These are phyloP conservation scores for Pachydiplax longipennis DNA, from an alignment of 2,888 invertebrate species.

Conservation along the genomic window DNA sequence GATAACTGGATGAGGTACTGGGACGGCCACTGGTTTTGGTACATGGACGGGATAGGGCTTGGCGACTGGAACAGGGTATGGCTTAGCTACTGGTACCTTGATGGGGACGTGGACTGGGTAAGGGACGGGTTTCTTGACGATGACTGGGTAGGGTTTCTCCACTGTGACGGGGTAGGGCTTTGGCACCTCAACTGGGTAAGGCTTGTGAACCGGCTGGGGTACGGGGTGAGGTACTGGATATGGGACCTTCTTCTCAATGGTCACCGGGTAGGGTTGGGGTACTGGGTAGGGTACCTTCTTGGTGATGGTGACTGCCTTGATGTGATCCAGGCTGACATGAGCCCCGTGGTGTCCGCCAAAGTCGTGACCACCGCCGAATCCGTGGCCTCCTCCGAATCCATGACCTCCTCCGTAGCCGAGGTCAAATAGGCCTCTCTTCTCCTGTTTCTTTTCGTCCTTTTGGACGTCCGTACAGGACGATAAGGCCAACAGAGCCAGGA, in stretches of 20 bases:
- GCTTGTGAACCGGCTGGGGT: conserved; percentile 72
- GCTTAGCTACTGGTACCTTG: conserved; percentile 74
- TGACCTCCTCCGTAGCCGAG: conserved; percentile 23
- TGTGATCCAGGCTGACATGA: neutral
- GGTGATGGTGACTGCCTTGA: conserved; percentile 44
- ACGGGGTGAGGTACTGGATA: conserved; percentile 60
- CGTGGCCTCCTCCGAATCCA: neutral
- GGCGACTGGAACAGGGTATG: conserved; percentile 71
- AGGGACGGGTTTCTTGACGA: conserved; percentile 62
- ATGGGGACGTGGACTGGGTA: conserved; percentile 70
- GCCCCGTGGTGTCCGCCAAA: neutral
- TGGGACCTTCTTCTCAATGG: conserved; percentile 46
- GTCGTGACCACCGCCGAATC: neutral
- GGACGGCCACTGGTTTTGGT: conserved; percentile 16
- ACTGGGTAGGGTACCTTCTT: conserved; percentile 26
- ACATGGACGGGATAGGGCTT: conserved; percentile 30
- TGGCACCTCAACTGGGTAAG: conserved; percentile 61
- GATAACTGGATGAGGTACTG: conserved; percentile 38
- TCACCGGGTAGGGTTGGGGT: conserved; percentile 42
- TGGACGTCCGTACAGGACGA: conserved; percentile 72
- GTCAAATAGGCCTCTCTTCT: conserved; percentile 12
- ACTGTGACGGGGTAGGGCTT: conserved; percentile 57
- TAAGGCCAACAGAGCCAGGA: conserved; percentile 78
- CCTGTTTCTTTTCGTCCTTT: conserved; percentile 59
- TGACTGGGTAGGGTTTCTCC: conserved; percentile 71